A percentile compares a stretch with the other conserved stretches of the same genome.
Conservation (phyloP, 1,140 invertebrate species). For the Drosophila busckii region DNA sequence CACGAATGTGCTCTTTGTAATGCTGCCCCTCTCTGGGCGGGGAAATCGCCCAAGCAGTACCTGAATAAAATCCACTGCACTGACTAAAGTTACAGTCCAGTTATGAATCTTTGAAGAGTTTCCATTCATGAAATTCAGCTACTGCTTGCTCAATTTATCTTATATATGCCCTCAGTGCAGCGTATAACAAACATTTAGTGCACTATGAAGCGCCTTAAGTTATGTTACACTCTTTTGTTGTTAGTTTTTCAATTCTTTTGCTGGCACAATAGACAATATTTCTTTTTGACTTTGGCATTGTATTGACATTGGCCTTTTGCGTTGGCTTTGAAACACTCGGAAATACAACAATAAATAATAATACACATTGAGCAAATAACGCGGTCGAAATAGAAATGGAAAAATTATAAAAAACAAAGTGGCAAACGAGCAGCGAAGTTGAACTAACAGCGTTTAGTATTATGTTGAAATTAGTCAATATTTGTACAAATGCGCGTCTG, state of each 20-base stretch:
- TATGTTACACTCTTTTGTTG: conserved; percentile 12
- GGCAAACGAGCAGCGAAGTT: not conserved
- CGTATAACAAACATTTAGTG: too few relatives aligned
- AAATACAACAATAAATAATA: not conserved
- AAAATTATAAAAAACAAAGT: not conserved
- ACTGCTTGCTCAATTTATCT: too few relatives aligned
- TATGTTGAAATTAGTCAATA: conserved; percentile 40
- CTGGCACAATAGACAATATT: too few relatives aligned
- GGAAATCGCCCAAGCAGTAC: too few relatives aligned
- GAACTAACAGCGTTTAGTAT: conserved; percentile 20
- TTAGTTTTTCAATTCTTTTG: too few relatives aligned
- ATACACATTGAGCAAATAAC: not conserved
- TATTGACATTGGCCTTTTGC: conserved; percentile 15
- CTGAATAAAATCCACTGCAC: too few relatives aligned
- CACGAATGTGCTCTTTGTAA: too few relatives aligned
- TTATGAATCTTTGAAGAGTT: too few relatives aligned
- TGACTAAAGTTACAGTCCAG: too few relatives aligned
- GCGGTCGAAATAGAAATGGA: not conserved
- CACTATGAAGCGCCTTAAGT: not conserved
- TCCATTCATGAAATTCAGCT: too few relatives aligned
- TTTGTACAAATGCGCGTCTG: conserved; percentile 49
- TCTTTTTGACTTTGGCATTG: not conserved
- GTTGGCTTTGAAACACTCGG: conserved; percentile 15
- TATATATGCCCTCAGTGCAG: too few relatives aligned
- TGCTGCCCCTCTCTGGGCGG: too few relatives aligned